Evolutionary conservation across 2,113 vertebrate genomes (phyloP).

Genomic region (Romanogobio albipinnatus): DNA sequence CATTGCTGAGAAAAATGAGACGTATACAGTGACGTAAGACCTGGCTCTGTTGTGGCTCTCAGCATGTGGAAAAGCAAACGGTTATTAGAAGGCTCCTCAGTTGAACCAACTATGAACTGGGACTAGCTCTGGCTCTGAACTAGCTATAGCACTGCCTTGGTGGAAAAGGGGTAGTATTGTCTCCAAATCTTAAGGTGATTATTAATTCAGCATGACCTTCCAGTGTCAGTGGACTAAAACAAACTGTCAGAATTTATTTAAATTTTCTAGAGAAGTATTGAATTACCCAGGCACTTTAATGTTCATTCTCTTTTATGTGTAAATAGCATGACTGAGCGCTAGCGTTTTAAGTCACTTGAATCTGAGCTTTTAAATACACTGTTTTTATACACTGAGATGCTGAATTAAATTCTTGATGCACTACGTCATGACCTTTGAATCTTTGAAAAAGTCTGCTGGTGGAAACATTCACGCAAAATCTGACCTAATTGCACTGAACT

Average conservation of each 20-base stretch:
- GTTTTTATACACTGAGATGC: neutral
- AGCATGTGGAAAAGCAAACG: too few species aligned
- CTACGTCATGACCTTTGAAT: neutral
- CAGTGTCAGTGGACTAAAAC: neutral
- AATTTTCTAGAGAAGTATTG: neutral
- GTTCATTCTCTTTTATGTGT: neutral
- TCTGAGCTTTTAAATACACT: neutral
- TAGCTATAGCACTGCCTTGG: too few species aligned
- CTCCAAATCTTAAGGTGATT: neutral
- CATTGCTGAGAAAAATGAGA: too few species aligned
- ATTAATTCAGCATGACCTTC: neutral
- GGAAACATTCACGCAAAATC: neutral
- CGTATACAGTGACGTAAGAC: too few species aligned
- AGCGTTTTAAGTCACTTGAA: neutral
- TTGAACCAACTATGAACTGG: too few species aligned
- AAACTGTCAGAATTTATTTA: neutral
- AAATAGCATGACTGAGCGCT: neutral
- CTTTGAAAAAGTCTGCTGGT: neutral
- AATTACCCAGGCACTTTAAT: neutral
- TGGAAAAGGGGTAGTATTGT: too few species aligned
- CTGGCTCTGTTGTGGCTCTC: too few species aligned
- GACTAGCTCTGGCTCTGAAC: too few species aligned
- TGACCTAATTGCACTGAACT: slow-evolving; percentile 15
- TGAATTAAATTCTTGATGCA: neutral
- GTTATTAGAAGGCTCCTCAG: too few species aligned